These are phyloP conservation scores for Pseudolycoriella hygida DNA, from an alignment of 2,888 invertebrate genomes.

Conservation along the genomic window DNA sequence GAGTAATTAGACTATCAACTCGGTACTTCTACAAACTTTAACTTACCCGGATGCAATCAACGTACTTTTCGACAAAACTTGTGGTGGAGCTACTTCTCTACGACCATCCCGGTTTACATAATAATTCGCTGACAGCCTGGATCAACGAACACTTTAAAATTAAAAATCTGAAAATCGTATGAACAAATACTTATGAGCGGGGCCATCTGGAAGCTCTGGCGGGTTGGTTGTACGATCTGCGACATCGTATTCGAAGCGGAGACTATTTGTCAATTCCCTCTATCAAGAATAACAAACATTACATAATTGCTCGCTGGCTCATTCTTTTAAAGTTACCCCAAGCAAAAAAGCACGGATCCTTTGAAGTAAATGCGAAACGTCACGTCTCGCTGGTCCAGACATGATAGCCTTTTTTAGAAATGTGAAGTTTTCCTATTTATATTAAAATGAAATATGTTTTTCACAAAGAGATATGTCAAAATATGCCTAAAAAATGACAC, in stretches of 20 bases:
- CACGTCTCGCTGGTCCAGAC: slow-evolving; percentile 36
- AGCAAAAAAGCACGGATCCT: slow-evolving; percentile 43
- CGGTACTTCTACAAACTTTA: neutral
- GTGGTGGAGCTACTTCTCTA: slow-evolving; percentile 41
- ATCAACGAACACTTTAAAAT: slow-evolving; percentile 1
- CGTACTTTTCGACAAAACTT: slow-evolving; percentile 15
- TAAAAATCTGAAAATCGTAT: no score
- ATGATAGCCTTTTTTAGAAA: slow-evolving; percentile 8
- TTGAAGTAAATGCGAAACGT: slow-evolving; percentile 45
- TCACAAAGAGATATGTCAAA: no score
- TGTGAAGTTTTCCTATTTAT: no score
- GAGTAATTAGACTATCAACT: no score
- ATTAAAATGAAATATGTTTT: no score
- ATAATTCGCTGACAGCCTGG: slow-evolving; percentile 57
- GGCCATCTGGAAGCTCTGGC: slow-evolving; percentile 67
- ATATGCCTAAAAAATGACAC: no score
- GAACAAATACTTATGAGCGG: slow-evolving; percentile 51
- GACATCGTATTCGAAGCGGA: slow-evolving; percentile 48
- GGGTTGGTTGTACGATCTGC: slow-evolving; percentile 63
- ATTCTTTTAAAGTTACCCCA: slow-evolving; percentile 33
- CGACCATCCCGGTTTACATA: slow-evolving; percentile 71
- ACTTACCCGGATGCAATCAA: slow-evolving; percentile 3
- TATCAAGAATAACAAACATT: slow-evolving; percentile 17
- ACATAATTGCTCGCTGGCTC: slow-evolving; percentile 15
- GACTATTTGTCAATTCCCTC: slow-evolving; percentile 36